Percentiles rank a stretch among this genome's conserved stretches.
phyloP scores from a whole-genome alignment of 2,113 vertebrate genomes.

The Nibea albiflora region DNA sequence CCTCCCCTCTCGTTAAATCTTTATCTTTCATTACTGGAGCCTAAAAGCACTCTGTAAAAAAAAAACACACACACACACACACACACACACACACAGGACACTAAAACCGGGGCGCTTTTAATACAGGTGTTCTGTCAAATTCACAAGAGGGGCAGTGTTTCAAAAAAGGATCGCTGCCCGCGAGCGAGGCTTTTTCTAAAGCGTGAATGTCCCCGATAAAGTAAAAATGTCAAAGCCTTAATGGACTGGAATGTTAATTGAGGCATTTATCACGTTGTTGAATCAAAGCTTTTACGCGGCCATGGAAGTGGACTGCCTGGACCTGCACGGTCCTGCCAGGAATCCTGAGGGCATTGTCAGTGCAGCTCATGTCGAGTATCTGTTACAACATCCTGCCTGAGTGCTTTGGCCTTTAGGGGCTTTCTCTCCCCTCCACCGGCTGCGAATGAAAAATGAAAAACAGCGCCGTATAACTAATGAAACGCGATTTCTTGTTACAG shows the following conservation, averaged over 20 bases:
- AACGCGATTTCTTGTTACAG: conserved; percentile 35
- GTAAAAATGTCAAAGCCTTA: conserved; percentile 61
- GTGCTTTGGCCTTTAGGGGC: conserved; percentile 38
- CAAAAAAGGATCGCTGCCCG: conserved; percentile 14
- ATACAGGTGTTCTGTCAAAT: conserved; percentile 56
- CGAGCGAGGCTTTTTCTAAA: conserved; percentile 38
- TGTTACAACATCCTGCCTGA: conserved; percentile 58
- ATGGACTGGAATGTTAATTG: conserved; percentile 78
- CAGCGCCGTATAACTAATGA: conserved; percentile 49
- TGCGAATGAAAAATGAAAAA: conserved; percentile 47
- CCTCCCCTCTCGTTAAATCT: conserved; percentile 41
- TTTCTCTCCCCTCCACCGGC: conserved; percentile 1
- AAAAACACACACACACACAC: conserved; percentile 53
- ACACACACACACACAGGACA: conserved; percentile 45
- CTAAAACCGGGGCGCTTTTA: conserved; percentile 47
- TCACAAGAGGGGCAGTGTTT: conserved; percentile 21
- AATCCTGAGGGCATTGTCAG: conserved; percentile 43
- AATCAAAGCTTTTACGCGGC: conserved; percentile 60
- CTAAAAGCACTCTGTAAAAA: conserved; percentile 57
- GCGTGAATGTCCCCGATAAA: conserved; percentile 25
- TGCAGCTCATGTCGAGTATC: conserved; percentile 43
- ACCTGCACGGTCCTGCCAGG: conserved; percentile 49
- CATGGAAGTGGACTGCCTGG: conserved; percentile 47
- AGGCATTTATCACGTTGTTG: conserved; percentile 69
- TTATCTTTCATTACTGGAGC: conserved; percentile 41